These are phyloP conservation scores for Gallinago stenura DNA, from an alignment of 2,797 vertebrate genomes.

Conservation along the genomic window DNA sequence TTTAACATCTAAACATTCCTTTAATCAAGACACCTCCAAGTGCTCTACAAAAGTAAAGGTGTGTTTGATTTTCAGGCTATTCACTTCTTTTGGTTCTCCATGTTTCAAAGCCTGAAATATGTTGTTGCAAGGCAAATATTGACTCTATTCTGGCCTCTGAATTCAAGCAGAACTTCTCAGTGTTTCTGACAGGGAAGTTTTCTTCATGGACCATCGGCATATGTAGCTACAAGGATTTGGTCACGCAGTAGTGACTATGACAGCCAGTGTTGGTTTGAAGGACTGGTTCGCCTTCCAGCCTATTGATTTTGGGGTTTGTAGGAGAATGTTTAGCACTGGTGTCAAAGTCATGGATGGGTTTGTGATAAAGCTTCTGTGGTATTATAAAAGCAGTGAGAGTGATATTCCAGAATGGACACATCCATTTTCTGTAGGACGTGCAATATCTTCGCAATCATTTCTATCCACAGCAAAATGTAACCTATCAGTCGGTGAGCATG, in stretches of 20 bases:
- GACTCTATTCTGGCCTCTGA: neutral
- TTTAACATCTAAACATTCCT: neutral
- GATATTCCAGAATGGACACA: neutral
- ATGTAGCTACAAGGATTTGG: neutral
- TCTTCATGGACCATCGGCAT: neutral
- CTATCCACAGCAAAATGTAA: neutral
- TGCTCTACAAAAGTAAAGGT: rapidly evolving
- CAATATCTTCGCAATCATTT: neutral
- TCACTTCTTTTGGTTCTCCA: neutral
- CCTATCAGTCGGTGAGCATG: neutral
- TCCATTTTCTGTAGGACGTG: neutral
- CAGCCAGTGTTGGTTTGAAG: neutral
- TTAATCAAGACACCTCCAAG: neutral
- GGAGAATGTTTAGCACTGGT: neutral
- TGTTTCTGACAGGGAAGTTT: neutral
- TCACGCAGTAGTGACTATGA: neutral
- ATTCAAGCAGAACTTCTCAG: neutral
- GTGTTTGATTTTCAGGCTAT: neutral
- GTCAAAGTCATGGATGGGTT: neutral
- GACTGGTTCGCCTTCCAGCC: neutral
- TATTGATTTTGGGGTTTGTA: neutral
- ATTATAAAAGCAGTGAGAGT: neutral
- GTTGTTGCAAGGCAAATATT: neutral
- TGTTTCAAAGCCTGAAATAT: neutral
- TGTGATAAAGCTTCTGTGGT: neutral